Conservation (phyloP, 2,797 vertebrate genomes). For the Botia kubotai region DNA sequence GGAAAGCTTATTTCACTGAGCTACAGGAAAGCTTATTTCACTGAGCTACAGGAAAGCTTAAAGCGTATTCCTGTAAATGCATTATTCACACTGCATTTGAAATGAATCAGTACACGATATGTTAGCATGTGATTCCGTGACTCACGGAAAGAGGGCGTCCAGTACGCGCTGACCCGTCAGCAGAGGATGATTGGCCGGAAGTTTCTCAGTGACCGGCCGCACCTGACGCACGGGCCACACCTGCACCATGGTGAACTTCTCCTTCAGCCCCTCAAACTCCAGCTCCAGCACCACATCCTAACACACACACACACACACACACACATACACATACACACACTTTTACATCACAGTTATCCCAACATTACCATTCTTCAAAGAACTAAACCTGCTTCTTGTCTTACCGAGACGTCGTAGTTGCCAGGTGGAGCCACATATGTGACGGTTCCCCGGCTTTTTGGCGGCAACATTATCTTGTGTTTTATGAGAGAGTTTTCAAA, state of each 20-base stretch:
- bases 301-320: slow-evolving; percentile 21
- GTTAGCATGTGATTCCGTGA: slow-evolving; percentile 34
- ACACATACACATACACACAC: not conserved
- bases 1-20: too few relatives aligned
- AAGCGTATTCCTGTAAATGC: too few relatives aligned
- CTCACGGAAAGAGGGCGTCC: slow-evolving; percentile 94
- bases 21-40: too few relatives aligned
- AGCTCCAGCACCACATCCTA: slow-evolving; percentile 96
- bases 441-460: slow-evolving; percentile 90
- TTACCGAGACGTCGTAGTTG: slow-evolving; percentile 85
- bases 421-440: slow-evolving; percentile 93
- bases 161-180: slow-evolving; percentile 87
- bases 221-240: slow-evolving; percentile 97
- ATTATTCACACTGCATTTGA: too few relatives aligned
- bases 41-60: too few relatives aligned
- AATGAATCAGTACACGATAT: not conserved
- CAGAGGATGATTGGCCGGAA: slow-evolving; percentile 92
- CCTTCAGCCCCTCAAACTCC: slow-evolving; percentile 94
- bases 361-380: not conserved
- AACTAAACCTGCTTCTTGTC: not conserved
- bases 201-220: slow-evolving; percentile 94
- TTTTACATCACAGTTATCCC: not conserved
- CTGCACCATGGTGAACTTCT: slow-evolving; percentile 97
- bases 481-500: slow-evolving; percentile 90
- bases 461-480: slow-evolving; percentile 97